Evolutionary conservation across 2,113 vertebrate species (phyloP), one percentile per base, ranked within the genome.

Genomic region (Scytalopus superciliaris): DNA sequence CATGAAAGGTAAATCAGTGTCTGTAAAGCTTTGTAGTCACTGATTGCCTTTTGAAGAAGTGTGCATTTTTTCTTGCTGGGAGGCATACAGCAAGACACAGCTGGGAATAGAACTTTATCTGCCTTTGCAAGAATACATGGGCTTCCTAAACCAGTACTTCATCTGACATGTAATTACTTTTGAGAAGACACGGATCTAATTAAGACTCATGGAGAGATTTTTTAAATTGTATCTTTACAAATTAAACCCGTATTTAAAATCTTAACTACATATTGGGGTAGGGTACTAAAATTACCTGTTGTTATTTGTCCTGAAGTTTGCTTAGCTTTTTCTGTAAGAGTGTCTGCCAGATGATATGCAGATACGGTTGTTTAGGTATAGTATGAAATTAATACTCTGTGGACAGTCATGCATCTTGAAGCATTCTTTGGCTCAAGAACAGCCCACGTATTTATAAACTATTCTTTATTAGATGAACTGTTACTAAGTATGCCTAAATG

Each of bases 131-230:
- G 47, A 88, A 77, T 70, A 55, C 9, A 68, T 64, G 56, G 39
- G 12, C 55, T 88, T 94, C 47, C 42, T 92, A 89, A 90, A 52
- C 9, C 47, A 50, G 33, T 89, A 64, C 35, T 94, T 89, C 52
- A 40, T 63, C 59, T 94, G 76, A 84, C 39, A 37, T 78, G 79
- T 94, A 97, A 96, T 95, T 96, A 94, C 27, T 55, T 90, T 28
- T 67, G 55, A 57, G 60, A 81, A 84, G 85, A 59, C 22, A 37
- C 67, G 10, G 19, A 88, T 88, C 86, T 93, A 96, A 95, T 94
- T 97, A 95, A 92, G 90, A 55, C 50, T 73, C 57, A 42, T 42
- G 28, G n/a, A 85, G 31, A 5, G 2, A 35, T 69, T 79, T 89
- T 62, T 87, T 85, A 19, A 59, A 82, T 79, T 91, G 67, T 57